Base-by-base conservation (phyloP, 2,797 vertebrate genomes). In the Pyrocephalus nanus region DNA sequence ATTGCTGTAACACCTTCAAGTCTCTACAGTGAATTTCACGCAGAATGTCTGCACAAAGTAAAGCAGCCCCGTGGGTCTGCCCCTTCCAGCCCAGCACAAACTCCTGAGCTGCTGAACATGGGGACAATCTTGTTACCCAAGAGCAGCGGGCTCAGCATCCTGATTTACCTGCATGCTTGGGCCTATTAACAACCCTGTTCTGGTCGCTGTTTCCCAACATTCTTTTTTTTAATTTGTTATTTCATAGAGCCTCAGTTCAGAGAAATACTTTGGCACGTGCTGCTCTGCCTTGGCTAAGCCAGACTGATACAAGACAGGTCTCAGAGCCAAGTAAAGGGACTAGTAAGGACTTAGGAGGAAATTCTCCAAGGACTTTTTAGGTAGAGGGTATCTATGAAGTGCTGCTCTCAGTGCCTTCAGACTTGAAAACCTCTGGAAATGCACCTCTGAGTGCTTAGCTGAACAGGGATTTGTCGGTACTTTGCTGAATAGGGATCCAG, bases 1-100 rank as follows among this genome's bases (percentile, higher is more conserved):
- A 94, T 91, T 13, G 1, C 81, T 82, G 45, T 38, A 75, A 91
- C 92, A 80, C 91, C 92, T 91, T 88, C 85, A 47, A 21, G 48
- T 42, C 82, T 55, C 89, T 40, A 12, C 53, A n/a, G 84, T 3
- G 34, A 21, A 15, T 65, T 79, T 67, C 84, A 65, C 8, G 2
- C 40, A 34, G 53, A 58, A 55, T 0, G 17, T 3, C 91, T 83
- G 84, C 7, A 0, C 29, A 6, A 47, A 75, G 72, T 5, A n/a
- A 36, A 80, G 61, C 36, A 5, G 81, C 61, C 18, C 29, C 2
- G 0, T 5, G 27, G 58, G 21, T 32, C 82, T 89, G 74, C 19
- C 34, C 53, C 21, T 48, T 12, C 12, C 54, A 58, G 74, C 75
- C 43, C 19, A 1, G 27, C 7, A 20, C 43, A 30, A 42, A 38